Conservation (phyloP, 1,140 invertebrate species). For the Bombus affinis region DNA sequence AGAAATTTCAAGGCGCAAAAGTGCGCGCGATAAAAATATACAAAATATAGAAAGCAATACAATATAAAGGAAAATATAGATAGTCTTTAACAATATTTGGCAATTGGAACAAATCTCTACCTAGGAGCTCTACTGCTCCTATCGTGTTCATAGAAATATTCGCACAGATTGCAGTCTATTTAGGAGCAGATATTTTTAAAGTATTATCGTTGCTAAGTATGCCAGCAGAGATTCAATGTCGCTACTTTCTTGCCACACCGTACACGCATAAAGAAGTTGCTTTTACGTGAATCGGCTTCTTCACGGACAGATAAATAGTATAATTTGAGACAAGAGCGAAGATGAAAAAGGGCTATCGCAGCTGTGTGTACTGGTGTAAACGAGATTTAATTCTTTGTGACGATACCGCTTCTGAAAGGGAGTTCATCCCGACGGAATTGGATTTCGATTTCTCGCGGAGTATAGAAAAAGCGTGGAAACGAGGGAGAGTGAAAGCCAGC, state of each 20-base stretch:
- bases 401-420: conserved; percentile 1
- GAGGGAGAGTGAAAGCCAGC: conserved; percentile 30
- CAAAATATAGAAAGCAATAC: no score
- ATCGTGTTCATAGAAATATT: no score
- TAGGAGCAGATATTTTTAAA: no score
- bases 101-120: no score
- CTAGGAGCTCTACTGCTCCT: no score
- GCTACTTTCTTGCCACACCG: background rate
- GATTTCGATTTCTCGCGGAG: conserved; percentile 34
- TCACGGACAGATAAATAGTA: background rate
- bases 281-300: background rate
- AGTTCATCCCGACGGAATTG: conserved; percentile 26
- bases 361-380: background rate
- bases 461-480: conserved; percentile 17
- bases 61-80: no score
- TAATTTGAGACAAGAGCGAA: background rate
- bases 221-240: no score
- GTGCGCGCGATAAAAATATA: no score
- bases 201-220: background rate
- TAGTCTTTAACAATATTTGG: no score
- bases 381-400: background rate
- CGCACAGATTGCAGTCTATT: no score
- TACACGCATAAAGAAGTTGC: background rate
- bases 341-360: no score
- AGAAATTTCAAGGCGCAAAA: no score